Base-by-base conservation (phyloP, 2,888 invertebrate genomes). In the Caenorhabditis sinica region DNA sequence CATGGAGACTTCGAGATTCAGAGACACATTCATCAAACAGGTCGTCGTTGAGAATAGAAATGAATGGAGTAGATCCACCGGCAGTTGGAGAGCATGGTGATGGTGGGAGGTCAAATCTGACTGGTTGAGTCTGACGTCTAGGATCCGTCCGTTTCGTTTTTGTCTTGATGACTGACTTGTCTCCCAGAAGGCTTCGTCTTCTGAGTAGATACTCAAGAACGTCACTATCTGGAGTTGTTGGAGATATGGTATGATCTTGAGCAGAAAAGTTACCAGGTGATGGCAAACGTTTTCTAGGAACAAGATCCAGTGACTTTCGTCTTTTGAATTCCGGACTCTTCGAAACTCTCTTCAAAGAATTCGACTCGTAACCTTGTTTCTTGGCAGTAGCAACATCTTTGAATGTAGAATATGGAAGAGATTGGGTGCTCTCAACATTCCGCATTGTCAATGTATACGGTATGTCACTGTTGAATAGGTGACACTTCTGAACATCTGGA, bases 371-470 rank as follows among this genome's bases (percentile, higher is more conserved):
- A 40, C 45, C 45, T 60, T 71, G 84, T 63, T 58, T 66, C 36
- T 79, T 80, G 2, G 76, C 58, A 17, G 69, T 6, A 4, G 66
- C 74, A 5, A 82, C 43, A 45, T 86, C 85, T 73, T 87, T 86
- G 86, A 88, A 89, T n/a, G 88, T 87, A 11, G 84, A 82, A 45
- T 86, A 87, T 11, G 81, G 81, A 49, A 82, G 60, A 2, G 77
- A 66, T 20, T 80, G 79, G 1, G 77, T 86, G 56, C 72, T 80
- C n/a, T 86, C 87, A 8, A 92, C 86, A 91, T 84, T 92, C 30
- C 93, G 82, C 87, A 93, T 88, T 17, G 93, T 93, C 40, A 93
- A 83, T 2, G 93, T 92, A 82, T 93, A 93, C 6, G 93, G 93
- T 23, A 93, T 90, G 45, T 90, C 89, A 23, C 89, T 88, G 71